Evolutionary conservation across 2,113 vertebrate genomes (phyloP), one percentile per base, ranked within the genome.

Genomic region (Cariama cristata): DNA sequence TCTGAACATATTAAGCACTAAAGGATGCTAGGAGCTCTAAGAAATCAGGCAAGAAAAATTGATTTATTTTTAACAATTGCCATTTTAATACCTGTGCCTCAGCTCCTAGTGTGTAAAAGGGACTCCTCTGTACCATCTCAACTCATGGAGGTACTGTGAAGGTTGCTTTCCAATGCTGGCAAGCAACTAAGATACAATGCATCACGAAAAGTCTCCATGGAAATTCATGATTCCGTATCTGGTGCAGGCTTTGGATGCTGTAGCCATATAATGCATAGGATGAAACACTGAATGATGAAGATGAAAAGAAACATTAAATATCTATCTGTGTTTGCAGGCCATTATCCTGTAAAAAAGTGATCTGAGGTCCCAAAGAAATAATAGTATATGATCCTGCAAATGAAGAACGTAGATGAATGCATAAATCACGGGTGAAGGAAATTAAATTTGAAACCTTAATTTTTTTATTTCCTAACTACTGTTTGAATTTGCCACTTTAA

Each of bases 1-100:
- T 68, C 76, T 79, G 69, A 93, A 93, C 40, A 38, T 52, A 87
- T 5, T 93, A 69, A 69, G 71, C 18, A 26, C 62, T 82, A 86
- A 81, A 88, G 74, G 81, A 80, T 90, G 58, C 45, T 66, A 83
- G 63, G 40, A 93, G 79, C 58, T 91, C 73, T 90, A 38, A 93
- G 71, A 97, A 95, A 86, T 83, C 85, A 83, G 63, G 82, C 85
- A 96, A 53, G 63, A 82, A 94, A 90, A 96, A 90, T 14, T n/a
- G 44, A 92, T 86, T 92, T 66, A 53, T 86, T 93, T 95, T 90
- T 93, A 92, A 93, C 67, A 96, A 69, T 73, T 90, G 55, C 44
- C 58, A 80, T 86, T 92, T 92, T 88, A 90, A 93, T 93, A 90
- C 59, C 88, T 58, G 45, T 69, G 38, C 42, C 53, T 92, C 40